Percentiles rank a stretch among this genome's conserved stretches.
Evolutionary conservation across 2,113 vertebrate genomes (phyloP).

Genomic region (Phalacrocorax brasilianus): DNA sequence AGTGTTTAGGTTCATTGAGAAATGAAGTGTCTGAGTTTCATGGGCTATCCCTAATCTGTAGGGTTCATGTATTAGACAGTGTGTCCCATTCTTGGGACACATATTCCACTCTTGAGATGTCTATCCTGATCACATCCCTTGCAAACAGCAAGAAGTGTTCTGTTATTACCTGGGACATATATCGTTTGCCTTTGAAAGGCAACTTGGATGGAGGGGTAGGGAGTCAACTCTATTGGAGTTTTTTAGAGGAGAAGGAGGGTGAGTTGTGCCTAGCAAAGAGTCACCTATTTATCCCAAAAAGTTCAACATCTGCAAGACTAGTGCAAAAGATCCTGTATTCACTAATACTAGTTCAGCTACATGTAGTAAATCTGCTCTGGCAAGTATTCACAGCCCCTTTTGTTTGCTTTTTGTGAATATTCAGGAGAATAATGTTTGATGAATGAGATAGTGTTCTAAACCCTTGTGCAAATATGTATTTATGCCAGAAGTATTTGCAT

Average conservation of each 20-base stretch:
- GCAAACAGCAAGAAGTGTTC: neutral
- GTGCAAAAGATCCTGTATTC: neutral
- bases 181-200: neutral
- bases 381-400: neutral
- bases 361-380: neutral
- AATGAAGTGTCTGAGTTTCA: neutral
- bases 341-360: neutral
- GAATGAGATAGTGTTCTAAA: conserved; percentile 37
- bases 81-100: too few species aligned
- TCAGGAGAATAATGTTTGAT: conserved; percentile 23
- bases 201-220: neutral
- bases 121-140: neutral
- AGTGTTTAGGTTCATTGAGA: neutral
- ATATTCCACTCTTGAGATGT: neutral
- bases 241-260: neutral
- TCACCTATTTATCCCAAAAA: neutral
- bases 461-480: conserved; percentile 39
- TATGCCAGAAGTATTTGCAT: neutral
- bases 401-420: conserved; percentile 26
- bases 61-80: neutral
- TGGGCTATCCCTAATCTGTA: neutral
- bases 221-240: neutral
- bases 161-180: neutral
- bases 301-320: neutral
- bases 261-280: neutral